These are phyloP conservation scores for Phoxinus phoxinus DNA, from an alignment of 2,113 vertebrate species.

Conservation along the genomic window DNA sequence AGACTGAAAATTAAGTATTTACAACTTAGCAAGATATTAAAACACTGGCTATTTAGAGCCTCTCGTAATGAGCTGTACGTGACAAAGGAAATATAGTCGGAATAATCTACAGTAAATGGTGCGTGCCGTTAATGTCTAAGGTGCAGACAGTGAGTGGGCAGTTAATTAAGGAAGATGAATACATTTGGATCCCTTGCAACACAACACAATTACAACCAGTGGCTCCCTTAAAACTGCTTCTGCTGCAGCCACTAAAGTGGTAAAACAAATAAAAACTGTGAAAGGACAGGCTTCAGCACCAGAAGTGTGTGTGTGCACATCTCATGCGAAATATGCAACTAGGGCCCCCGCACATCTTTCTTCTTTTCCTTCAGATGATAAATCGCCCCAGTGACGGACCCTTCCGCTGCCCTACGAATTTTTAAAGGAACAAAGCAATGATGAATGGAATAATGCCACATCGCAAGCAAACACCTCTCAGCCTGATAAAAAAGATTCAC, in stretches of 20 bases:
- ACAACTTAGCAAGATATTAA: background rate
- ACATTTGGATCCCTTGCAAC: slow-evolving; percentile 32
- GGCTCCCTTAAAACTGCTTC: slow-evolving; percentile 11
- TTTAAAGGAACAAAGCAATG: slow-evolving; percentile 83
- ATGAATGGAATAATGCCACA: slow-evolving; percentile 85
- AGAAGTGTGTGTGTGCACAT: background rate
- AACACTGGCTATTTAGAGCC: background rate
- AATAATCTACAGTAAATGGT: slow-evolving; percentile 51
- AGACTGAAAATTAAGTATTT: slow-evolving; percentile 5
- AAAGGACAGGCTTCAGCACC: background rate
- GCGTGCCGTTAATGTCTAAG: slow-evolving; percentile 42
- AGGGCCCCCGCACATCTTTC: slow-evolving; percentile 40
- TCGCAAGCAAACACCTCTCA: slow-evolving; percentile 79
- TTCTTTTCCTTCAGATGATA: slow-evolving; percentile 73
- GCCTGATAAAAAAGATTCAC: slow-evolving; percentile 85
- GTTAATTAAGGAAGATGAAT: slow-evolving; percentile 75
- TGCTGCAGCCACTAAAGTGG: slow-evolving; percentile 4
- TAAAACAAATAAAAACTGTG: slow-evolving; percentile 27
- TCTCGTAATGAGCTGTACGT: slow-evolving; percentile 41
- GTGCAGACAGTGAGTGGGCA: slow-evolving; percentile 26
- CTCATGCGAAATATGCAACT: slow-evolving; percentile 55
- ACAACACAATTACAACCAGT: slow-evolving; percentile 15
- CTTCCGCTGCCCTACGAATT: slow-evolving; percentile 81
- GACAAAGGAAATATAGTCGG: slow-evolving; percentile 35
- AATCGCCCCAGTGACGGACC: slow-evolving; percentile 76